Conservation (phyloP, 1,140 invertebrate species). For the Linepithema humile region DNA sequence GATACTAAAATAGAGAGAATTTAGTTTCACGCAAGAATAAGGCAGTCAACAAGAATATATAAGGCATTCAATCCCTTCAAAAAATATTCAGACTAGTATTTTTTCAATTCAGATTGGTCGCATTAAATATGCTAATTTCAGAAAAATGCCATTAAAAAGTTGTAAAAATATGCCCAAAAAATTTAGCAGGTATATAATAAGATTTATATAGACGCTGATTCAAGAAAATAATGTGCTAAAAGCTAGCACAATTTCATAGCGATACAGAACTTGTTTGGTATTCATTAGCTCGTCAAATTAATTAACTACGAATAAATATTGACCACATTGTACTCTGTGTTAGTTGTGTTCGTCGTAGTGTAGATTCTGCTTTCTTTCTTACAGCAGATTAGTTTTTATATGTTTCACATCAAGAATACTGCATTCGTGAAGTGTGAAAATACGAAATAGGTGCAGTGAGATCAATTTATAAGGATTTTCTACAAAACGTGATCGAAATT, state of each 20-base stretch:
- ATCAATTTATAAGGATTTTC: slow-evolving; percentile 15
- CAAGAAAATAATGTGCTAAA: slow-evolving; percentile 18
- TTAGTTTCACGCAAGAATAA: too few species aligned
- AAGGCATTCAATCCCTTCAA: slow-evolving; percentile 3
- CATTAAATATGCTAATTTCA: slow-evolving; percentile 22
- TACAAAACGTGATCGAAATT: slow-evolving; percentile 39
- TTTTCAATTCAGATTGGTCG: not conserved
- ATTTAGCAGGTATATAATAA: slow-evolving; percentile 47
- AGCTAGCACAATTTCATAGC: not conserved
- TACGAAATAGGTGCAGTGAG: slow-evolving; percentile 46
- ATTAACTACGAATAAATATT: slow-evolving; percentile 61
- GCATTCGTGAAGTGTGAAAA: slow-evolving; percentile 32
- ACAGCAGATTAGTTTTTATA: not conserved
- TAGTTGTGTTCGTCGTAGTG: not conserved
- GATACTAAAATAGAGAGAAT: not conserved
- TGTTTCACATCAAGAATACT: slow-evolving; percentile 26
- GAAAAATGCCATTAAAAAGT: slow-evolving; percentile 47
- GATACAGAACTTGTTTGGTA: slow-evolving; percentile 11
- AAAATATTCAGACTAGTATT: slow-evolving; percentile 6
- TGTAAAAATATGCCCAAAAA: slow-evolving; percentile 64
- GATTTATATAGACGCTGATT: slow-evolving; percentile 10
- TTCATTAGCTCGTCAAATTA: slow-evolving; percentile 16
- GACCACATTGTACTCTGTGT: slow-evolving; percentile 64
- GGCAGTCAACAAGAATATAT: slow-evolving; percentile 57
- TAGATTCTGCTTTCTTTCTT: slow-evolving; percentile 19